Evolutionary conservation across 2,888 invertebrate genomes (phyloP).

Genomic region (Gastracanthus pulcherrimus): DNA sequence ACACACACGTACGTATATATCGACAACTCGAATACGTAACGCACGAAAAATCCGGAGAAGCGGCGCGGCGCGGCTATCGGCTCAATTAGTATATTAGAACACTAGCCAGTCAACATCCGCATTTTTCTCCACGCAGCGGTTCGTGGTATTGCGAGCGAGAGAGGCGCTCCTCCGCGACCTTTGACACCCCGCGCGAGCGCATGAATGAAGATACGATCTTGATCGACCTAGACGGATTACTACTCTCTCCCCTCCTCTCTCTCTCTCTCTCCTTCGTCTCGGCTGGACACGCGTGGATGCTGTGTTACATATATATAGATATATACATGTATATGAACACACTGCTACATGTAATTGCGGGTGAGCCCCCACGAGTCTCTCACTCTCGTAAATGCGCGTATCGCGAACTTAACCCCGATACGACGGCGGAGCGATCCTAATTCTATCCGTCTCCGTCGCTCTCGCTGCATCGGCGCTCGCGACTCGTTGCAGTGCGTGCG

Average conservation of each 20-base stretch:
- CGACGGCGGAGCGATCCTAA: constrained; percentile 9
- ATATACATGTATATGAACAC: too few species aligned
- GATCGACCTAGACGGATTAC: constrained; percentile 34
- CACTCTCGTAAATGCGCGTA: not conserved
- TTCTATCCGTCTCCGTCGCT: not conserved
- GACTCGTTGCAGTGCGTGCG: not conserved
- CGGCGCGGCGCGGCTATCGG: constrained; percentile 13
- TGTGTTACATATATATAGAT: too few species aligned
- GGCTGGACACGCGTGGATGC: not conserved
- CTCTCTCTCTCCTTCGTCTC: not conserved
- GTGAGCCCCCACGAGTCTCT: too few species aligned
- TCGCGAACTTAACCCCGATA: constrained; percentile 56
- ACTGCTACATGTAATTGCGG: too few species aligned
- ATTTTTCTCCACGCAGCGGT: constrained; percentile 11
- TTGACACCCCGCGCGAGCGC: not conserved
- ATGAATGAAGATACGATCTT: constrained; percentile 24
- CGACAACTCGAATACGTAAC: not conserved
- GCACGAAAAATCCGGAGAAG: constrained; percentile 12
- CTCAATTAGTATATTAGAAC: constrained; percentile 12
- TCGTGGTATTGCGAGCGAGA: constrained; percentile 10
- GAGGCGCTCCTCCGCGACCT: constrained; percentile 10
- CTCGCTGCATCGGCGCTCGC: not conserved
- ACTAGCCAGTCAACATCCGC: constrained; percentile 27
- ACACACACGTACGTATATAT: too few species aligned
- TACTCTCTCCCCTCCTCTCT: too few species aligned